Percentiles rank a stretch among this genome's conserved stretches.
phyloP scores from a whole-genome alignment of 2,113 vertebrate species.

The Nycticryphes semicollaris region DNA sequence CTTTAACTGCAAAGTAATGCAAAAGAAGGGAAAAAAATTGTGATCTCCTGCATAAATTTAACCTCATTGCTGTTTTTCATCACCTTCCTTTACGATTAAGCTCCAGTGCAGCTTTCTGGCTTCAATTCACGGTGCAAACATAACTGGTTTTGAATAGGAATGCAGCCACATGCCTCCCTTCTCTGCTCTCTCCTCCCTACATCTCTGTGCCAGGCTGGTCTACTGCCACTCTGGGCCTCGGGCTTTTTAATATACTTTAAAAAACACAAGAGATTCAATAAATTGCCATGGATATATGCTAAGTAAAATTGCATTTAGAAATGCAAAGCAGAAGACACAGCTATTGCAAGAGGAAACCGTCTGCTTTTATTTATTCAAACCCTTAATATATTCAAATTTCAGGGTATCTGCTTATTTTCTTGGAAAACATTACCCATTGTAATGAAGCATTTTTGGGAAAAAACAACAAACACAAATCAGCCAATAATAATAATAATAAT shows the following conservation, averaged over 20 bases:
- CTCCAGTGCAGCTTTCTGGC: not conserved
- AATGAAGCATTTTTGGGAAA: not conserved
- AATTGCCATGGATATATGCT: not conserved
- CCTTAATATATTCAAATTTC: not conserved
- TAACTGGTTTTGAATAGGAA: not conserved
- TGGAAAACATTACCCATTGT: not conserved
- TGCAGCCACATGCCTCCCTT: not conserved
- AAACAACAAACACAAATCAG: not conserved
- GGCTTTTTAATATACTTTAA: not conserved
- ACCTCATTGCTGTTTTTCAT: not conserved
- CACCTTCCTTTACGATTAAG: not conserved
- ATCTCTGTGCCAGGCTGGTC: not conserved
- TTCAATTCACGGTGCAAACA: not conserved
- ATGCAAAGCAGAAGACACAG: not conserved
- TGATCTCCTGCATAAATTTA: not conserved
- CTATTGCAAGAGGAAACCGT: not conserved
- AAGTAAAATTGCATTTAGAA: not conserved
- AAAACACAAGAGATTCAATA: not conserved
- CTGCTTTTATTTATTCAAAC: not conserved
- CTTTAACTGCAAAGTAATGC: not conserved
- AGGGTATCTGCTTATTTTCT: slow-evolving; percentile 5
- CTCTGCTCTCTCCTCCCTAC: not conserved
- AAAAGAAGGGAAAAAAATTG: not conserved
- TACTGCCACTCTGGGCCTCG: not conserved
- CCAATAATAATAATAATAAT: not conserved